Percentiles rank a stretch among this genome's conserved stretches.
phyloP scores from a whole-genome alignment of 2,888 invertebrate species.

The Drosophila prolongata region DNA sequence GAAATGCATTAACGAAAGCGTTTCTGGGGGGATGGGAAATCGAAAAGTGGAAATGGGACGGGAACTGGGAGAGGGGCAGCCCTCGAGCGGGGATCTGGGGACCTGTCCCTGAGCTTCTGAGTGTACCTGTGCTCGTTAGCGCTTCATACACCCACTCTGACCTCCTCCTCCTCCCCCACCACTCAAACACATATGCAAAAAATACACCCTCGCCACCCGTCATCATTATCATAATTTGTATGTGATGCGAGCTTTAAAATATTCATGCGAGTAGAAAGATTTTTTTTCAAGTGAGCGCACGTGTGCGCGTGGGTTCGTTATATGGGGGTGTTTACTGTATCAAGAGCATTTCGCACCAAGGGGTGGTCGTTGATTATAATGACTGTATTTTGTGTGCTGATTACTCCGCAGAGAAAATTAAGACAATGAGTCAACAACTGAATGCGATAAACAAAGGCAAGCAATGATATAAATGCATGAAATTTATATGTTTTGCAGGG shows the following conservation, averaged over 20 bases:
- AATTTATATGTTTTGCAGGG: too few species aligned
- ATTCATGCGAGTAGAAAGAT: conserved; percentile 68
- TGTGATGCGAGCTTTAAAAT: conserved; percentile 72
- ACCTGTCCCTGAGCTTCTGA: conserved; percentile 52
- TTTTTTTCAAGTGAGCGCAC: conserved; percentile 68
- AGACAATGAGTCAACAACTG: conserved; percentile 31
- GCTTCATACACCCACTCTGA: conserved; percentile 17
- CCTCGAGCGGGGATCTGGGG: conserved; percentile 39
- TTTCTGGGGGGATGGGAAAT: conserved; percentile 43
- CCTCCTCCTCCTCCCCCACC: not conserved
- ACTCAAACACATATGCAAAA: conserved; percentile 4
- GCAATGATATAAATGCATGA: not conserved
- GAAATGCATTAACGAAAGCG: conserved; percentile 69
- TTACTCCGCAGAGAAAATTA: conserved; percentile 31
- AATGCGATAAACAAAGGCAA: not conserved
- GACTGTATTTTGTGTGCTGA: conserved; percentile 48
- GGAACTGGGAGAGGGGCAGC: conserved; percentile 1
- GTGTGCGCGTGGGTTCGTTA: conserved; percentile 64
- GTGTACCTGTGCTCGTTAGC: conserved; percentile 65
- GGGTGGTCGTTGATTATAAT: conserved; percentile 44
- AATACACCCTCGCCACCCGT: conserved; percentile 59
- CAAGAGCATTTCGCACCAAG: conserved; percentile 3
- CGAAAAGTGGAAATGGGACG: not conserved
- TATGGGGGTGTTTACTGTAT: conserved; percentile 41
- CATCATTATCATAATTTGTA: conserved; percentile 79